These are phyloP conservation scores for Selene dorsalis DNA, from an alignment of 2,797 vertebrate species.

Conservation along the genomic window DNA sequence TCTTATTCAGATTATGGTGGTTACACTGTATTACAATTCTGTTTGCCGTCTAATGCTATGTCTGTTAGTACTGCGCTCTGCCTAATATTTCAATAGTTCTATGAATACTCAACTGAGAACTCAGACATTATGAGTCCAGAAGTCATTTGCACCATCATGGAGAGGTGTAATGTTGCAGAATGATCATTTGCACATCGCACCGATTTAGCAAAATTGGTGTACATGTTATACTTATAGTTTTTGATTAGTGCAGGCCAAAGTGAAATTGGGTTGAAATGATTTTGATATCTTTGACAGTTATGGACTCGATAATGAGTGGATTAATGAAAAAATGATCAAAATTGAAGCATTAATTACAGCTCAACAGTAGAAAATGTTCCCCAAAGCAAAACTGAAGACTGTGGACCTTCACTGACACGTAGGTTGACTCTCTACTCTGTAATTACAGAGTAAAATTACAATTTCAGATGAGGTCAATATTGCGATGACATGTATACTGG, in stretches of 20 bases:
- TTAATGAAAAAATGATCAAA: neutral
- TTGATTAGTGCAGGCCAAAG: neutral
- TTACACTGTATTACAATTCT: neutral
- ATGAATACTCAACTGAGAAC: neutral
- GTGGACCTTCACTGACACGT: slow-evolving; percentile 1
- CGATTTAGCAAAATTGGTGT: neutral
- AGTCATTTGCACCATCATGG: neutral
- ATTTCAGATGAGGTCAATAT: slow-evolving; percentile 1
- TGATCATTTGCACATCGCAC: neutral
- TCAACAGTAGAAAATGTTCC: slow-evolving; percentile 1
- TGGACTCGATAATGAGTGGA: neutral
- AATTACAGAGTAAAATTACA: neutral
- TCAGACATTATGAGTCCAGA: neutral
- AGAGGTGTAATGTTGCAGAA: neutral
- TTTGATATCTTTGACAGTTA: neutral
- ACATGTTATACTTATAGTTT: neutral
- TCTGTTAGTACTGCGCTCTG: neutral
- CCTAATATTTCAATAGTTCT: neutral
- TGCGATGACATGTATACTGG: neutral
- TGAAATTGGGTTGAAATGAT: neutral
- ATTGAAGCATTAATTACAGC: slow-evolving; percentile 1
- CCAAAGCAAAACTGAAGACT: slow-evolving; percentile 1
- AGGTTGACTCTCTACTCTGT: neutral
- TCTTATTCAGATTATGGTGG: slow-evolving; percentile 1
- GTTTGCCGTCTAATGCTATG: neutral